A percentile compares a stretch with the other conserved stretches of the same genome.
These are phyloP conservation scores for Ivindomyrus marchei DNA, from an alignment of 2,113 vertebrate genomes.

Conservation along the genomic window DNA sequence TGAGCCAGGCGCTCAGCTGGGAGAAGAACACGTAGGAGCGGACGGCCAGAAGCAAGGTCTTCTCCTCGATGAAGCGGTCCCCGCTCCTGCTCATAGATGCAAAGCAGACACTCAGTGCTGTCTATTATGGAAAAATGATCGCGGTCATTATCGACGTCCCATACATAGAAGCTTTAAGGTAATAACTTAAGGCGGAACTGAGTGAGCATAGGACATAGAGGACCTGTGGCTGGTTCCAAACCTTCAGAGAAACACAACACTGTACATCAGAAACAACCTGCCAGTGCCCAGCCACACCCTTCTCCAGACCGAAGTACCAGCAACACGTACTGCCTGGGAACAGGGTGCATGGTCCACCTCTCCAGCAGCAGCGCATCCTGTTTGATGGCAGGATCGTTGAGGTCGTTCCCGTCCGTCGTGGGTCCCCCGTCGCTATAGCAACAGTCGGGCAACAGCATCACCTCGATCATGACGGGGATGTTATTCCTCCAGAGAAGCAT, in stretches of 20 bases:
- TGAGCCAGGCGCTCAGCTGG: slow-evolving; percentile 96
- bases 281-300: not conserved
- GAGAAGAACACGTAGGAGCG: slow-evolving; percentile 98
- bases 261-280: not conserved
- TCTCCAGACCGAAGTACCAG: not conserved
- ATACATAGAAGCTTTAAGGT: not conserved
- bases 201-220: not conserved
- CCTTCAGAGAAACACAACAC: not conserved
- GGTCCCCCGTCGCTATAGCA: slow-evolving; percentile 93
- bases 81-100: slow-evolving; percentile 66
- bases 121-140: not conserved
- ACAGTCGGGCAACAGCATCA: slow-evolving; percentile 96
- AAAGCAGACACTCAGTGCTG: not conserved
- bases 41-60: slow-evolving; percentile 87
- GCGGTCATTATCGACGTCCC: not conserved
- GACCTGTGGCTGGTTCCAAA: not conserved
- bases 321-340: slow-evolving; percentile 85
- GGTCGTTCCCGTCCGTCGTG: slow-evolving; percentile 73
- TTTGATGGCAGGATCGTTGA: slow-evolving; percentile 91
- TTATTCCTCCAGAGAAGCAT: slow-evolving; percentile 87
- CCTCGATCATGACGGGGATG: slow-evolving; percentile 97
- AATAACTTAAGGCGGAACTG: not conserved
- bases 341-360: slow-evolving; percentile 90
- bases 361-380: slow-evolving; percentile 90
- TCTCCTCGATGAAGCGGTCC: slow-evolving; percentile 92